Evolutionary conservation across 2,888 invertebrate species (phyloP).

Genomic region (Tetramorium bicarinatum): DNA sequence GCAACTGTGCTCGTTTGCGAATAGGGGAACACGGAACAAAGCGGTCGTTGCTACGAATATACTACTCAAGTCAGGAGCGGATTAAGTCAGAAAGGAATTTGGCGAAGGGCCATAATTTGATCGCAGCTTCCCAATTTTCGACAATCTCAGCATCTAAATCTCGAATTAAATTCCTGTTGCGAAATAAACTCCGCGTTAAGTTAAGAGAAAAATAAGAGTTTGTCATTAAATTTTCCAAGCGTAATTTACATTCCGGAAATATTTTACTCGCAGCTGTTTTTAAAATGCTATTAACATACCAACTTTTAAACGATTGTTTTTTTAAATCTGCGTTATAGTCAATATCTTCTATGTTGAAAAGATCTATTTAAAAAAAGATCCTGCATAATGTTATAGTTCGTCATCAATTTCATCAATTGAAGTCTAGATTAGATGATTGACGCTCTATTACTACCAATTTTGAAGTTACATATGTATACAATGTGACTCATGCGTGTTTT

Average conservation of each 20-base stretch:
- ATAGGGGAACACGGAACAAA: conserved; percentile 67
- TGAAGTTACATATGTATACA: not conserved
- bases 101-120: conserved; percentile 21
- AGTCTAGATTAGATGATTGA: not conserved
- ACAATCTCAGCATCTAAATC: not conserved
- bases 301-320: not conserved
- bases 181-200: not conserved
- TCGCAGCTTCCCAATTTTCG: conserved; percentile 14
- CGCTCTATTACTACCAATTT: conserved; percentile 1
- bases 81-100: conserved; percentile 29
- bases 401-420: conserved; percentile 7
- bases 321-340: not conserved
- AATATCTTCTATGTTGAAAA: not conserved
- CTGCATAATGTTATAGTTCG: not conserved
- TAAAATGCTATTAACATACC: not conserved
- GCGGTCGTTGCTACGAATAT: conserved; percentile 70
- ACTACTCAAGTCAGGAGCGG: conserved; percentile 56
- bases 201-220: not conserved
- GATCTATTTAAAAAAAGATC: not conserved
- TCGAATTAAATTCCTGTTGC: conserved; percentile 18
- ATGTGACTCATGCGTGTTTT: not conserved
- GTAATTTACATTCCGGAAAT: not conserved
- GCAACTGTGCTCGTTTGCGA: conserved; percentile 56
- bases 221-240: not conserved
- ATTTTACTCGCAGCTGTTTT: not conserved